Evolutionary conservation across 2,888 invertebrate genomes (phyloP), one percentile per base, ranked within the genome.

Genomic region (Bellardia bayeri): DNA sequence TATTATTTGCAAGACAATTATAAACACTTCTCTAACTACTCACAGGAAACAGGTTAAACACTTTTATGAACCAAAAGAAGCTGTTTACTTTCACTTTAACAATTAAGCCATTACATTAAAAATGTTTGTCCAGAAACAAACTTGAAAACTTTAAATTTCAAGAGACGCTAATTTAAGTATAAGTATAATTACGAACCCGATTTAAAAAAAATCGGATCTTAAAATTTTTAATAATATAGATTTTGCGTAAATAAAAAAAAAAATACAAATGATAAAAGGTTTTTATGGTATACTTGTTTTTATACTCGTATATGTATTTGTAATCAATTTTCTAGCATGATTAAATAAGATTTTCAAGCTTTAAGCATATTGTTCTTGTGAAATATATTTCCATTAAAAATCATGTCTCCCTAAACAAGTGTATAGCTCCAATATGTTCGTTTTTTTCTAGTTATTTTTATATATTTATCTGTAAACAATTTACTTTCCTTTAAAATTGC

Each of bases 331-430:
- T n/a, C 56, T 56, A 5, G 9, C 5, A 56, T 16, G 37, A 37
- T 37, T 37, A 37, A 37, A 37, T 37, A 58, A 33, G 30, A 30
- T 30, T 58, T 58, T 58, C 11, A 30, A 58, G 11, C 13, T 30
- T 30, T 2, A 9, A 51, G n/a, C 13, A n/a, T 51, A 51, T 51
- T 51, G 7, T 42, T 5, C 2, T 11, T 16, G 23, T 45, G 6
- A 33, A 51, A 33, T n/a, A 51, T 63, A 64, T 82, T 66, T 66
- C 74, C 56, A 45, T 82, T 82, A 49, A 82, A 74, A 14, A 74
- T 74, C 81, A 23, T 74, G 66, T 37, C 30, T 49, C 37, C 14
- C 56, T 14, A 64, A 66, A 23, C 45, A 56, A 51, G 49, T 5
- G 45, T 61, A 45, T 4, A 49, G 30, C 56, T 40, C 23, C 54